A percentile compares a stretch with the other conserved stretches of the same genome.
Conservation (phyloP, 2,113 vertebrate genomes). For the Lathamus discolor region DNA sequence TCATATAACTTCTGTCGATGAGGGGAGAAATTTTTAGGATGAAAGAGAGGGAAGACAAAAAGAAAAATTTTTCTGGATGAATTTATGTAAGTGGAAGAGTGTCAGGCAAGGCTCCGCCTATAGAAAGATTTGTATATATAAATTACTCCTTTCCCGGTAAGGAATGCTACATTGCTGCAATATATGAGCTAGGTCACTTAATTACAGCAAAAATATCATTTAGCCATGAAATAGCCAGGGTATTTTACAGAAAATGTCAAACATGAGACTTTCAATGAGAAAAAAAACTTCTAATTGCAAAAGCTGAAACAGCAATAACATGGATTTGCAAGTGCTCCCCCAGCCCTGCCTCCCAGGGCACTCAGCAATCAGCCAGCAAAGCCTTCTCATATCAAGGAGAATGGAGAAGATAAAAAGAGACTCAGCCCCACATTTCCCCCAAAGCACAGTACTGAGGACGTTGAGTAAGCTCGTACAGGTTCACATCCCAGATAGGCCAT, state of each 20-base stretch:
- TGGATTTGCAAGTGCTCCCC: background rate
- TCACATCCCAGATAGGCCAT: background rate
- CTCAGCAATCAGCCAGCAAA: background rate
- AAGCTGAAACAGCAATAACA: background rate
- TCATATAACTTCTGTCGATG: background rate
- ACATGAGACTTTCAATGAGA: background rate
- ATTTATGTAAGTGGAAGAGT: background rate
- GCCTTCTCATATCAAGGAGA: background rate
- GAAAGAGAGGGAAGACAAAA: background rate
- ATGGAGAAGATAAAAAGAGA: background rate
- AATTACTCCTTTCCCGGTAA: background rate
- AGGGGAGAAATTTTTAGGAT: background rate
- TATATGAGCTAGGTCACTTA: background rate
- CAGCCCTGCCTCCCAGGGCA: background rate
- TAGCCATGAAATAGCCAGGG: background rate
- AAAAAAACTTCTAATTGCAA: background rate
- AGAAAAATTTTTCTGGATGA: background rate
- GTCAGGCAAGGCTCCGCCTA: background rate
- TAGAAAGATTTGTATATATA: background rate
- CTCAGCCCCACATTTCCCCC: accelerated
- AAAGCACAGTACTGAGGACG: background rate
- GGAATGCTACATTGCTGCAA: background rate
- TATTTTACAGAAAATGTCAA: background rate
- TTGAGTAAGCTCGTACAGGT: background rate
- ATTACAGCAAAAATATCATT: background rate